Evolutionary conservation across 2,113 vertebrate species (phyloP), one percentile per base, ranked within the genome.

Genomic region (Pyxicephalus adspersus): DNA sequence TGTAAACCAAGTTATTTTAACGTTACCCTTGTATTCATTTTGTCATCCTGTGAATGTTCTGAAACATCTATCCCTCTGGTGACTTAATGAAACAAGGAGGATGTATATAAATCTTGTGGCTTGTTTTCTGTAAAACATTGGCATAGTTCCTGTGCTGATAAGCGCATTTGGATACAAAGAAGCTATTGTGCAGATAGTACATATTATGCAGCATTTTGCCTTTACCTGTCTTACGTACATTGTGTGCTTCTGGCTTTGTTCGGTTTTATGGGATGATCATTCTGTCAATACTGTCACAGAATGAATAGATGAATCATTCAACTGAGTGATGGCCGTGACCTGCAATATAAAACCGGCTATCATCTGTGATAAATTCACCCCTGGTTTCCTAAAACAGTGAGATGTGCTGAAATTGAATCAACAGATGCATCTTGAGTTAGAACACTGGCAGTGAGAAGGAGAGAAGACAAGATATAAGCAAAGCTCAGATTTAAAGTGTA

Each of bases 251-350:
- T 13, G 0, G 11, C 45, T 68, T 51, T 67, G 65, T 50, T 66
- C 31, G 1, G 31, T 31, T 66, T 38, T 66, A 17, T 25, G 22
- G 4, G 13, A 67, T 50, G 65, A 67, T 50, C 11, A 3, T 23
- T 4, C 23, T 45, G 34, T 23, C 34, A 45, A 34, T 38, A 15
- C 11, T 22, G n/a, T n/a, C 64, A 23, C 64, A 67, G 9, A 45
- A 45, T 67, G 66, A 51, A 68, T 51, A 3, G 22, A 25, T 51
- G 15, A 68, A 51, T 68, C 22, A 68, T 45, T 68, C 22, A 68
- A 23, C n/a, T 50, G 22, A 51, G 15, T 45, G 31, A 66, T 68
- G 66, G 38, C 66, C 38, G 8, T 26, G 45, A 51, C 38, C 38
- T 68, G 25, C 22, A 68, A 22, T 50, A 8, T 25, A 68, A 68